A percentile compares a stretch with the other conserved stretches of the same genome.
phyloP scores from a whole-genome alignment of 2,888 invertebrate species.

The Cynaeus angustus region DNA sequence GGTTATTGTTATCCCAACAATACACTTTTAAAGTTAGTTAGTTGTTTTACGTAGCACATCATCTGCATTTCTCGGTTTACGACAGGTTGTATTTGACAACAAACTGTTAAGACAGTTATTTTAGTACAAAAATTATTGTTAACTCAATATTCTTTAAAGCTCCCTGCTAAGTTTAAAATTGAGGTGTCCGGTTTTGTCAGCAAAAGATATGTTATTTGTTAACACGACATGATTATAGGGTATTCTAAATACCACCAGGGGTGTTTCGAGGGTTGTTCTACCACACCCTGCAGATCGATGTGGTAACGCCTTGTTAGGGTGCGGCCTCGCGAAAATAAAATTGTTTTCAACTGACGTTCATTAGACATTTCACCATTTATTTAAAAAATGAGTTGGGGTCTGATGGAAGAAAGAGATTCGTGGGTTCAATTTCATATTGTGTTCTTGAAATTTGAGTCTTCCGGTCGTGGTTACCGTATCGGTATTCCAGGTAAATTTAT shows the following conservation, averaged over 20 bases:
- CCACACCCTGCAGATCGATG: conserved; percentile 59
- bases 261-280: conserved; percentile 57
- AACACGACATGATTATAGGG: conserved; percentile 48
- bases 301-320: conserved; percentile 57
- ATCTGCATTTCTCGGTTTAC: too few relatives aligned
- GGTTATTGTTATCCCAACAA: too few relatives aligned
- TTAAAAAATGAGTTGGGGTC: neutral
- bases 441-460: neutral
- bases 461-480: neutral
- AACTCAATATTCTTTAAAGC: neutral
- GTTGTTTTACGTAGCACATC: too few relatives aligned
- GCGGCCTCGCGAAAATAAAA: conserved; percentile 53
- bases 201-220: conserved; percentile 42
- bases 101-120: neutral
- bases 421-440: neutral
- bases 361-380: neutral
- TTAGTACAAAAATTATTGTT: neutral
- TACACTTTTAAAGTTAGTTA: too few relatives aligned
- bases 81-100: too few relatives aligned
- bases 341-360: conserved; percentile 18
- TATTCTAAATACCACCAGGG: conserved; percentile 48
- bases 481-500: conserved; percentile 7
- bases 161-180: neutral
- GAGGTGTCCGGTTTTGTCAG: conserved; percentile 7
- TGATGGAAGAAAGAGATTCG: too few relatives aligned